Base-by-base conservation (phyloP, 2,888 invertebrate genomes). In the Drosophila parthenogenetica region DNA sequence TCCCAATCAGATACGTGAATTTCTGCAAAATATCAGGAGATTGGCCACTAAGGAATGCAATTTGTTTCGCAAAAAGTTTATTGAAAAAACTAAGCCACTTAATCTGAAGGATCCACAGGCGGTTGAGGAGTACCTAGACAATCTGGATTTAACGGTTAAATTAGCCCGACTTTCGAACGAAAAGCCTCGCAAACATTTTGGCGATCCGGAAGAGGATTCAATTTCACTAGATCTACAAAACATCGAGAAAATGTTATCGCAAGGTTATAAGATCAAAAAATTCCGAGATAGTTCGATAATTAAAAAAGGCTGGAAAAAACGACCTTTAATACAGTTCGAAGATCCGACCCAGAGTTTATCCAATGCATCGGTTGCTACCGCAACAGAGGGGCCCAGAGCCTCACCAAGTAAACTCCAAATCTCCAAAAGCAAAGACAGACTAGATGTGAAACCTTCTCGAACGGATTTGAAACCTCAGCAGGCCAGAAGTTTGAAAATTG, bases 21-120 rank as follows among this genome's bases (percentile, higher is more conserved):
- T 49, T n/a, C 8, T 49, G 32, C 16, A 5, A 49, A 49, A 49
- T 49, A 35, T 49, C 5, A 16, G n/a, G 7, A 13, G 13, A 35
- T 17, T 49, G 3, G 32, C 49, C 3, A 17, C 49, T 8, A 35
- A 32, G 32, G 32, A 49, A 3, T 49, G 17, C n/a, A n/a, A 16
- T 7, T n/a, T 35, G 17, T 49, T 32, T 49, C 32, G 17, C 5
- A 3, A 49, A 1, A 5, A 4, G 5, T 49, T 49, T 49, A 7
- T 49, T 2, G 17, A 49, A 17, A 35, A 3, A 1, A 16, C 13
- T 8, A 49, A 7, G 8, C 2, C 32, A 2, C 49, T 13, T n/a
- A 13, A 49, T 35, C 3, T 49, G 4, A 13, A 8, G 17, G 17
- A 49, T 17, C 35, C 17, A 8, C 1, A 2, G 3, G 49, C 32